Base-by-base conservation (phyloP, 2,113 vertebrate species). In the Lophura nycthemera region DNA sequence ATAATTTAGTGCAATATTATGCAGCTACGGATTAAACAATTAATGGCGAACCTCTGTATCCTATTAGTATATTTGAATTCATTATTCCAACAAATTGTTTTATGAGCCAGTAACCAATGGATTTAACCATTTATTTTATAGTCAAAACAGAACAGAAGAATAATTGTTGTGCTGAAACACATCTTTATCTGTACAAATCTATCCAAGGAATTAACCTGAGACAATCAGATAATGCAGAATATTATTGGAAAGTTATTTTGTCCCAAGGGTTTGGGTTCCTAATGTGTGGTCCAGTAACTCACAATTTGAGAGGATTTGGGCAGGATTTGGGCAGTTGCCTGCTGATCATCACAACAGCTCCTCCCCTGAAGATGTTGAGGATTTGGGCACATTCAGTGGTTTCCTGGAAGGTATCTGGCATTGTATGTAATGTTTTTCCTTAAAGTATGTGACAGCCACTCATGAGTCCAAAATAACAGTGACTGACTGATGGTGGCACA, bases 11-110 rank as follows among this genome's bases (percentile, higher is more conserved):
- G 36, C 88, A 88, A 86, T 95, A 95, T 96, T 96, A 93, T 92
- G 84, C 82, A 96, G 92, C 86, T 91, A 89, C 69, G 78, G 92
- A 97, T 97, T 97, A 97, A 98, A 97, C 95, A 97, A 97, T 97
- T 97, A 96, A 95, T 94, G 70, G 92, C 69, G 67, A 94, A 84
- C 75, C 89, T 84, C 92, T 86, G 61, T 82, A 93, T 95, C 85
- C 74, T 97, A 79, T 89, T 86, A 93, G 90, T 95, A 88, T 63
- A 78, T 96, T 91, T 85, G 66, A 95, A 73, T 90, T 96, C 48
- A 93, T 96, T 97, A 91, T 96, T 97, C 96, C 93, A 93, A 88
- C 75, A 69, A 57, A 84, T 94, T 88, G 66, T 91, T 96, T 96
- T 93, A 69, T 94, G 85, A 95, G 73, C 71, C 81, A 84, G 88